These are phyloP conservation scores for Drosophila jambulina DNA, from an alignment of 1,140 invertebrate genomes.

Conservation along the genomic window DNA sequence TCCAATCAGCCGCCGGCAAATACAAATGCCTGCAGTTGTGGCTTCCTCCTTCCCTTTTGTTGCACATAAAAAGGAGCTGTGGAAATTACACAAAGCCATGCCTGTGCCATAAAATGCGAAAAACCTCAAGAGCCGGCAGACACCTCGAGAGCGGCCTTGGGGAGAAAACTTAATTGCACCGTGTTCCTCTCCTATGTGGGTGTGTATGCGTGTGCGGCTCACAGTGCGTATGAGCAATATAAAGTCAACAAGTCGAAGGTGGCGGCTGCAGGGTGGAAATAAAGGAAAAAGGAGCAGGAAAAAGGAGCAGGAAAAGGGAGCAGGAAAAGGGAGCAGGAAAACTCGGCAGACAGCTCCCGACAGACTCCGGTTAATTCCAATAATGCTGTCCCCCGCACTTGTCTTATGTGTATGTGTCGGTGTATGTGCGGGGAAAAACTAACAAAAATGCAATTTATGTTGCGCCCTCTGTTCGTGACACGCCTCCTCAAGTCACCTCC, in stretches of 20 bases:
- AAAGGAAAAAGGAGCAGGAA: not conserved
- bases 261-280: not conserved
- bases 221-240: constrained; percentile 70
- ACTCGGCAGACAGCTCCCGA: constrained; percentile 13
- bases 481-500: constrained; percentile 5
- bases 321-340: not conserved
- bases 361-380: constrained; percentile 39
- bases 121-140: constrained; percentile 44
- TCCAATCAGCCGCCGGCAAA: constrained; percentile 22
- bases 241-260: constrained; percentile 45
- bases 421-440: constrained; percentile 42
- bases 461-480: constrained; percentile 30
- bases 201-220: constrained; percentile 7
- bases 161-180: constrained; percentile 59
- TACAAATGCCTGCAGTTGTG: constrained; percentile 4
- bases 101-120: constrained; percentile 36
- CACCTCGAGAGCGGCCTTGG: constrained; percentile 25
- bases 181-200: constrained; percentile 3
- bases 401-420: constrained; percentile 7
- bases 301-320: too few relatives aligned
- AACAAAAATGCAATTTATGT: constrained; percentile 73
- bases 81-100: constrained; percentile 22
- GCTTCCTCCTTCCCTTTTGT: not conserved
- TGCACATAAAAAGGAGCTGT: constrained; percentile 20
- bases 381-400: constrained; percentile 28